These are phyloP conservation scores for honey bee (Apis mellifera) DNA, from an alignment of 1,140 invertebrate genomes.

Conservation along the genomic window Amel_HAv3.1 CM009932.2:7318001-7318500, in stretches of 20 bases:
- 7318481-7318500: constrained; percentile 18
- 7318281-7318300: constrained; percentile 46
- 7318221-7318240: background rate
- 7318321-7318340: constrained; percentile 24
- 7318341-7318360: background rate
- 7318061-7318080: background rate
- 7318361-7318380: constrained; percentile 41
- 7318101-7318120: constrained; percentile 3
- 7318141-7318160: no score
- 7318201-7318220: background rate
- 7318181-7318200: background rate
- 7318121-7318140: constrained; percentile 7
- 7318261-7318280: constrained; percentile 17
- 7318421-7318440: constrained; percentile 25
- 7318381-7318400: constrained; percentile 24
- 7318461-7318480: constrained; percentile 34
- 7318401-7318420: constrained; percentile 53
- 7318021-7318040: background rate
- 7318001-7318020: background rate
- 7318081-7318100: background rate
- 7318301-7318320: constrained; percentile 48
- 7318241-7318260: background rate
- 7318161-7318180: no score
- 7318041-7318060: no score
- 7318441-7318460: constrained; percentile 15